Percentiles rank a stretch among this genome's conserved stretches.
Evolutionary conservation across 1,140 invertebrate genomes (phyloP).

Genomic region (Danaus melanippus): DNA sequence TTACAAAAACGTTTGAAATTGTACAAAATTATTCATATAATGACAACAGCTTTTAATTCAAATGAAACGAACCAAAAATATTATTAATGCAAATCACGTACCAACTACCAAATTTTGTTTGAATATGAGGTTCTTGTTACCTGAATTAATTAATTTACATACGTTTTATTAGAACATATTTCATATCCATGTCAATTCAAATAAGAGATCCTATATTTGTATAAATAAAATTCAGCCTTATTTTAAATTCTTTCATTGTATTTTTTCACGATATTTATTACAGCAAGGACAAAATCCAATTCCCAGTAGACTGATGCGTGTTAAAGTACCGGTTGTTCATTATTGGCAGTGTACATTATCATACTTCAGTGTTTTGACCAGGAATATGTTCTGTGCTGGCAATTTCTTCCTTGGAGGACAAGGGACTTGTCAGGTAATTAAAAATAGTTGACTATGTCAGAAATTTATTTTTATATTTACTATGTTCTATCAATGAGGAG

Average conservation of each 20-base stretch:
- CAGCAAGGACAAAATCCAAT: slow-evolving; percentile 48
- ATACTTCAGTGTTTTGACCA: slow-evolving; percentile 36
- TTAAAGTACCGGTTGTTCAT: slow-evolving; percentile 43
- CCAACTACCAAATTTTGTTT: too few species aligned
- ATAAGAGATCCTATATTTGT: neutral
- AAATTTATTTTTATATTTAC: too few species aligned
- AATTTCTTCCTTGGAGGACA: slow-evolving; percentile 55
- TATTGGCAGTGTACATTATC: slow-evolving; percentile 25
- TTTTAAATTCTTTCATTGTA: neutral
- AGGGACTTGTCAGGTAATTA: slow-evolving; percentile 56
- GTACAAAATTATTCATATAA: too few species aligned
- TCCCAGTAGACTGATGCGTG: slow-evolving; percentile 50
- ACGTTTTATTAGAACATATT: too few species aligned
- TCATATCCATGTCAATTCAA: slow-evolving; percentile 1
- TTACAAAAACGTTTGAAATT: too few species aligned
- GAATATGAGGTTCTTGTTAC: too few species aligned
- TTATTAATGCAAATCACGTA: too few species aligned
- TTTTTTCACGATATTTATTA: slow-evolving; percentile 18
- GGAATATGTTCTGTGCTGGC: slow-evolving; percentile 61
- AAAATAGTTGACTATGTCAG: too few species aligned
- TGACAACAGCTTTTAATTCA: too few species aligned
- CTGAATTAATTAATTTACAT: too few species aligned
- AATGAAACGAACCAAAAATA: too few species aligned
- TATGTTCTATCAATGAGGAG: too few species aligned
- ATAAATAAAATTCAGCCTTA: neutral